Percentiles rank a stretch among this genome's conserved stretches.
Conservation (phyloP, 2,113 vertebrate genomes). For the Chinchilla lanigera region DNA sequence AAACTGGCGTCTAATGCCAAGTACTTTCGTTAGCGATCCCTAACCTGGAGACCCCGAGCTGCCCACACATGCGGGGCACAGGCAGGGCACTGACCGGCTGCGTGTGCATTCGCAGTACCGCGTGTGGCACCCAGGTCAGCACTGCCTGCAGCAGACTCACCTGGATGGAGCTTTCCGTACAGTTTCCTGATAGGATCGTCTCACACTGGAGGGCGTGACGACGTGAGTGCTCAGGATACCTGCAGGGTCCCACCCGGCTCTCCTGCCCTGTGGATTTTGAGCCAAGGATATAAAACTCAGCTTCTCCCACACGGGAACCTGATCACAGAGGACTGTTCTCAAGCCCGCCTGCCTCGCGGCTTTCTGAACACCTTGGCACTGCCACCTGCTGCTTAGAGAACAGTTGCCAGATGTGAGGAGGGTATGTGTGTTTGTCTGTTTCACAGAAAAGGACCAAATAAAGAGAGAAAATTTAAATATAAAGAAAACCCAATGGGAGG, state of each 20-base stretch:
- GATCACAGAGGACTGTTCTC: constrained; percentile 63
- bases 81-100: rapidly evolving
- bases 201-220: constrained; percentile 46
- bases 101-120: neutral
- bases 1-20: neutral
- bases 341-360: neutral
- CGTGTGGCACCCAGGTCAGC: neutral
- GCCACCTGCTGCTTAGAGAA: neutral
- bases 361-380: rapidly evolving
- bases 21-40: rapidly evolving
- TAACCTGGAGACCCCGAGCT: rapidly evolving
- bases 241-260: neutral
- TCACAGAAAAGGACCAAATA: neutral
- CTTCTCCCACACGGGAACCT: neutral
- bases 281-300: neutral
- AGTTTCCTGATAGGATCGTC: neutral
- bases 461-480: constrained; percentile 54
- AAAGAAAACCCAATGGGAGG: neutral
- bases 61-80: rapidly evolving
- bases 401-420: constrained; percentile 48
- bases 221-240: neutral
- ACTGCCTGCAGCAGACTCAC: neutral
- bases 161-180: rapidly evolving
- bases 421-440: constrained; percentile 48
- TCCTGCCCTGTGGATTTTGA: constrained; percentile 13